Conservation (phyloP, 2,113 vertebrate species). For the Deroptyus accipitrinus region DNA sequence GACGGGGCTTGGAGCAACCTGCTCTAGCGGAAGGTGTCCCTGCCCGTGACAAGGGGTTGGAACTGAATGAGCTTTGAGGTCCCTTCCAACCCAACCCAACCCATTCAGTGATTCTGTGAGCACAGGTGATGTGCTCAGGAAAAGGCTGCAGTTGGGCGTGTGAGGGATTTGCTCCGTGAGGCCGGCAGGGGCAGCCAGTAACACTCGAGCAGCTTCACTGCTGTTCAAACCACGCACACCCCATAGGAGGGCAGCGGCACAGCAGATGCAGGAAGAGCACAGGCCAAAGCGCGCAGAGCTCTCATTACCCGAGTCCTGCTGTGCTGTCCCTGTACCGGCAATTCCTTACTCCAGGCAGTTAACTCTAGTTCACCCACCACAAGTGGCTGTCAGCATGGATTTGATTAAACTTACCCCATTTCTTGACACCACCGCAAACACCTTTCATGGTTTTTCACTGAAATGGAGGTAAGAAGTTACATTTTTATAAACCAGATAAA, state of each 20-base stretch:
- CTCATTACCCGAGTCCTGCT: rapidly evolving
- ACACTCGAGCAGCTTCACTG: rapidly evolving
- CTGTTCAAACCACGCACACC: rapidly evolving
- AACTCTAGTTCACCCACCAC: rapidly evolving
- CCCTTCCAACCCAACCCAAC: background rate
- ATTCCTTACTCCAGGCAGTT: rapidly evolving
- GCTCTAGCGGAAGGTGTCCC: background rate
- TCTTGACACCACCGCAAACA: rapidly evolving
- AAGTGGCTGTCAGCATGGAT: rapidly evolving
- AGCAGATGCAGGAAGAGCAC: rapidly evolving
- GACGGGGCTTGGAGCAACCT: background rate
- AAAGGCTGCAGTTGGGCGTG: background rate
- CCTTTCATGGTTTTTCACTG: background rate
- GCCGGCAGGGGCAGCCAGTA: background rate
- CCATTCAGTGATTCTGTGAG: background rate
- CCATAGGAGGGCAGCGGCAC: rapidly evolving
- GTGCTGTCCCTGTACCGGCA: rapidly evolving
- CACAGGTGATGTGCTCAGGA: no score
- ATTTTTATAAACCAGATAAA: rapidly evolving
- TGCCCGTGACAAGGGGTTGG: background rate
- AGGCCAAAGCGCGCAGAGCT: rapidly evolving
- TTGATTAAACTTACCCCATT: background rate
- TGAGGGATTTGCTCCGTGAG: rapidly evolving
- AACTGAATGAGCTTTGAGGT: background rate
- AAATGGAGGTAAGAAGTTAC: background rate